phyloP scores from a whole-genome alignment of 1,140 invertebrate species.

The Pygmarrhopalites habei region DNA sequence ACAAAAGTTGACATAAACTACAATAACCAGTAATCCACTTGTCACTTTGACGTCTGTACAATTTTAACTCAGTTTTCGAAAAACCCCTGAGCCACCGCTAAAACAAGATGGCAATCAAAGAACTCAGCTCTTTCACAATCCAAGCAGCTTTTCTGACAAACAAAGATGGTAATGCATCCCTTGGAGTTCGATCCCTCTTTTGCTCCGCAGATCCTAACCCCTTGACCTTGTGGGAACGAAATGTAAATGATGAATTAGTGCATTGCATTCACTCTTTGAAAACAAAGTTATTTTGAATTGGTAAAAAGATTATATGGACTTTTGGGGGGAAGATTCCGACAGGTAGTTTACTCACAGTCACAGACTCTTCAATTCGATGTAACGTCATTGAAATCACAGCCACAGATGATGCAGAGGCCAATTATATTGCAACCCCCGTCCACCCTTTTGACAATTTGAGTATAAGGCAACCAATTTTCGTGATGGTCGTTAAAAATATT shows the following conservation, averaged over 20 bases:
- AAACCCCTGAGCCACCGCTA: too few species aligned
- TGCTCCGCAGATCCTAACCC: not conserved
- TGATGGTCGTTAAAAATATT: constrained; percentile 10
- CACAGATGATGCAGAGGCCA: not conserved
- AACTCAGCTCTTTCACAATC: not conserved
- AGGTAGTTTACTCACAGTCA: not conserved
- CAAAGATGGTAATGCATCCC: not conserved
- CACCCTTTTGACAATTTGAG: not conserved
- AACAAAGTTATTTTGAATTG: not conserved
- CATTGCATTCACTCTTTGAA: not conserved
- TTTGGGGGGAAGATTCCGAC: not conserved
- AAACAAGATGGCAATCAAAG: constrained; percentile 1
- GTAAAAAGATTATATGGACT: not conserved
- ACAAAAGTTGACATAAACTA: too few species aligned
- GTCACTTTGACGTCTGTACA: too few species aligned
- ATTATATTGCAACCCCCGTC: constrained; percentile 6
- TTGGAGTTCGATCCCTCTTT: constrained; percentile 6
- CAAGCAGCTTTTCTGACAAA: constrained; percentile 11
- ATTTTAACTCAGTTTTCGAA: too few species aligned
- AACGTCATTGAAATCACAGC: constrained; percentile 7
- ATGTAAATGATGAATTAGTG: not conserved
- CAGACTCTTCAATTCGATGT: constrained; percentile 2
- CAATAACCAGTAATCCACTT: too few species aligned
- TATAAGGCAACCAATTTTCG: constrained; percentile 9
- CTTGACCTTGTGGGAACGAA: not conserved